phyloP scores from a whole-genome alignment of 2,113 vertebrate genomes.

The Tamias sibiricus region DNA sequence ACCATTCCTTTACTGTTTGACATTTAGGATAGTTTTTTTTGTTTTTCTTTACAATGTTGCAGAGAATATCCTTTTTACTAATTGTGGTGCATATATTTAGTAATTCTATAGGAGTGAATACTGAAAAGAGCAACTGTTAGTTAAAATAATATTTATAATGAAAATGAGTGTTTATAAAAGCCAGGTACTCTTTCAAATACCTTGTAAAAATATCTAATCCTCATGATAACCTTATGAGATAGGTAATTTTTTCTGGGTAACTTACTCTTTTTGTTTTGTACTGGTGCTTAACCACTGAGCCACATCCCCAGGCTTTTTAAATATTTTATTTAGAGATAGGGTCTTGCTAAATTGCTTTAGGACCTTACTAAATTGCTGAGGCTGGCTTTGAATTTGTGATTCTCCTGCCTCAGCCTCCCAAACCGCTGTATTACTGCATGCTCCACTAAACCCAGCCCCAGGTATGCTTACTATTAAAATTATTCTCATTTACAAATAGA shows the following conservation, averaged over 20 bases:
- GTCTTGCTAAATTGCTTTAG: too few species aligned
- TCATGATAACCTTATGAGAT: background rate
- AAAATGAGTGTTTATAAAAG: slow-evolving; percentile 46
- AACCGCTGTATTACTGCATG: too few species aligned
- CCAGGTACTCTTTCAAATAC: background rate
- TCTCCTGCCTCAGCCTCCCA: too few species aligned
- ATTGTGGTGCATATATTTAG: background rate
- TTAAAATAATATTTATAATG: background rate
- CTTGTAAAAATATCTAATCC: background rate
- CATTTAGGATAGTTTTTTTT: background rate
- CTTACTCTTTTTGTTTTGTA: too few species aligned
- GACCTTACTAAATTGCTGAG: too few species aligned
- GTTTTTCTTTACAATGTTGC: slow-evolving; percentile 23
- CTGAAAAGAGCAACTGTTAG: background rate
- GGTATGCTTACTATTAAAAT: background rate
- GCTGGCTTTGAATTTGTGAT: too few species aligned
- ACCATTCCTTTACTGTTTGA: background rate
- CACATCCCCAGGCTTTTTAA: too few species aligned
- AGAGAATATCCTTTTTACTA: background rate
- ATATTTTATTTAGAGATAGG: too few species aligned
- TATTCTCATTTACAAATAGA: slow-evolving; percentile 5
- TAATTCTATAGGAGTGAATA: background rate
- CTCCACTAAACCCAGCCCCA: background rate
- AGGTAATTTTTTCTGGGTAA: too few species aligned
- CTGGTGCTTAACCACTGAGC: too few species aligned